These are phyloP conservation scores for Aphodius sticticus DNA, from an alignment of 2,888 invertebrate species.

Conservation along the genomic window DNA sequence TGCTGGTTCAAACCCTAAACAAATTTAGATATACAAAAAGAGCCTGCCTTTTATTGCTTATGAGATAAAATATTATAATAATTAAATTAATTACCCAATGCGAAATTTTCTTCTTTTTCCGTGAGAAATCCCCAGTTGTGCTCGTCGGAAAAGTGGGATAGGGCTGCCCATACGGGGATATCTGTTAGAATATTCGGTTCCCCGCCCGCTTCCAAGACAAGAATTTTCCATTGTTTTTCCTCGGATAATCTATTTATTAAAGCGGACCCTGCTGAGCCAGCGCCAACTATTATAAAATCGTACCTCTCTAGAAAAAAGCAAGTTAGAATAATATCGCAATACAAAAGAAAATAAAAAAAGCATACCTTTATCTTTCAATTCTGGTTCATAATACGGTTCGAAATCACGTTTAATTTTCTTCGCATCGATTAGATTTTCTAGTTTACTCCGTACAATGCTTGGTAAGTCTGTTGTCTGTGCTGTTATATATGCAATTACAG, in stretches of 20 bases:
- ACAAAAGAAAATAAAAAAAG: neutral
- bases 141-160: conserved; percentile 62
- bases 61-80: too few relatives aligned
- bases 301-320: conserved; percentile 54
- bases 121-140: conserved; percentile 69
- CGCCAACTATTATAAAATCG: conserved; percentile 74
- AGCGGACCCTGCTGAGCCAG: conserved; percentile 75
- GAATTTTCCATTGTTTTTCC: conserved; percentile 65
- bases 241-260: conserved; percentile 75
- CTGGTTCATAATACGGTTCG: conserved; percentile 25
- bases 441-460: neutral
- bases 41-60: too few relatives aligned
- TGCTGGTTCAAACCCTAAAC: too few relatives aligned
- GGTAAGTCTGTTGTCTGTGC: neutral
- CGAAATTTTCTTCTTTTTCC: conserved; percentile 61
- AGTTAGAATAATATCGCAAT: neutral
- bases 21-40: too few relatives aligned
- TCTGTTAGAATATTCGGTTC: conserved; percentile 63
- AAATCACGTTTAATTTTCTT: conserved; percentile 27
- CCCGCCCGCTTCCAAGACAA: conserved; percentile 71
- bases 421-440: conserved; percentile 13
- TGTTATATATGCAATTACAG: neutral
- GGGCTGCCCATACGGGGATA: conserved; percentile 62
- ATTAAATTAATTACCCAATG: conserved; percentile 36
- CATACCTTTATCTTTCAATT: neutral